A percentile compares a stretch with the other conserved stretches of the same genome.
phyloP scores from a whole-genome alignment of 2,888 invertebrate species.

The Carabus problematicus region DNA sequence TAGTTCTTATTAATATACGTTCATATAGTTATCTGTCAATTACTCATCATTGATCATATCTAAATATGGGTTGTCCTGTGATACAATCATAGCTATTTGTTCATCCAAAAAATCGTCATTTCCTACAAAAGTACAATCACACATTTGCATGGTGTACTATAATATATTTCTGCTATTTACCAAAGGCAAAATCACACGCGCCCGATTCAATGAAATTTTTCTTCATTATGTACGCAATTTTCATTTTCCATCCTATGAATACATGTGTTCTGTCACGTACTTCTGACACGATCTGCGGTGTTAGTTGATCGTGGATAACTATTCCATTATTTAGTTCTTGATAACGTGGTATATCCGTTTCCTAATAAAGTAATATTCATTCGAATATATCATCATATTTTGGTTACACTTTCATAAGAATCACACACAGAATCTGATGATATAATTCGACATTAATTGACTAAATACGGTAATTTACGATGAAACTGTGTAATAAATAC shows the following conservation, averaged over 20 bases:
- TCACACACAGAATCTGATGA: neutral
- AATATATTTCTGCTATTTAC: slow-evolving; percentile 56
- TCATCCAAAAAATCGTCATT: slow-evolving; percentile 81
- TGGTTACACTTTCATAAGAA: neutral
- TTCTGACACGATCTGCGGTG: slow-evolving; percentile 62
- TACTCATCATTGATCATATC: slow-evolving; percentile 80
- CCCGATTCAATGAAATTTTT: slow-evolving; percentile 71
- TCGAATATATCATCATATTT: neutral
- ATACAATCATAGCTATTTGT: slow-evolving; percentile 78
- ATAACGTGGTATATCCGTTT: slow-evolving; percentile 68
- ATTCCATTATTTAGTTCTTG: slow-evolving; percentile 66
- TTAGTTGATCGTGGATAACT: slow-evolving; percentile 59
- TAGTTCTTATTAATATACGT: neutral
- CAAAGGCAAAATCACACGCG: slow-evolving; percentile 77
- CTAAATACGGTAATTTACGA: too few species aligned
- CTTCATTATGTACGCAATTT: slow-evolving; percentile 76
- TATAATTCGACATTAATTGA: too few species aligned
- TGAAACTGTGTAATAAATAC: too few species aligned
- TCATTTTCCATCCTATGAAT: slow-evolving; percentile 82
- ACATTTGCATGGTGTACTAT: neutral
- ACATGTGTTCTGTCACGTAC: slow-evolving; percentile 75
- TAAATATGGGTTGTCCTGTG: slow-evolving; percentile 78
- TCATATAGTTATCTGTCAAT: slow-evolving; percentile 53
- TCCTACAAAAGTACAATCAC: slow-evolving; percentile 60
- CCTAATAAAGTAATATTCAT: slow-evolving; percentile 54